Evolutionary conservation across 1,140 invertebrate genomes (phyloP).

Genomic region (Cecropterus lyciades): DNA sequence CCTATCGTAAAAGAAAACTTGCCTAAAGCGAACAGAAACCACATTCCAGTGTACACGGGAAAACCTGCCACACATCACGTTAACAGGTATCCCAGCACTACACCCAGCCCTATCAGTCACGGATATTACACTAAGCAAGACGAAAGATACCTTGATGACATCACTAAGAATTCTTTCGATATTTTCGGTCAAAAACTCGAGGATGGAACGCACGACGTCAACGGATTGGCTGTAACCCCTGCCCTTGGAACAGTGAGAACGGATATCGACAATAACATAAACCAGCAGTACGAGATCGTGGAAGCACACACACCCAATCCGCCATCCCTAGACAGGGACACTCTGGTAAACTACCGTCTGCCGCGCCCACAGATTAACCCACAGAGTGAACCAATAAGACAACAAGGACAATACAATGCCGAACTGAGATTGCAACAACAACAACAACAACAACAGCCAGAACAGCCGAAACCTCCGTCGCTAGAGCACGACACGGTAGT

Average conservation of each 20-base stretch:
- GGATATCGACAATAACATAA: constrained; percentile 73
- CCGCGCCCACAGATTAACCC: constrained; percentile 87
- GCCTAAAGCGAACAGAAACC: constrained; percentile 69
- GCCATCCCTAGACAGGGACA: constrained; percentile 85
- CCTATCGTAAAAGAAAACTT: constrained; percentile 52
- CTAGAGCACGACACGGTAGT: constrained; percentile 86
- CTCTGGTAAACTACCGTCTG: constrained; percentile 86
- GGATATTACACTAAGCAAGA: constrained; percentile 90
- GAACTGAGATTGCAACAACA: background rate
- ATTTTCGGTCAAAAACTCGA: constrained; percentile 90
- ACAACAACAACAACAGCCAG: constrained; percentile 7
- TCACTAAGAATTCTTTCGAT: constrained; percentile 91
- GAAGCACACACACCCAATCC: constrained; percentile 66
- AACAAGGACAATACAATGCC: constrained; percentile 47
- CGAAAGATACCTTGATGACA: constrained; percentile 88
- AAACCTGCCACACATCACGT: constrained; percentile 65
- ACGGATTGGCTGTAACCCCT: constrained; percentile 80
- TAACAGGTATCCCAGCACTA: constrained; percentile 77
- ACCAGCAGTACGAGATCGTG: constrained; percentile 74
- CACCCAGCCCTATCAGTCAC: constrained; percentile 86
- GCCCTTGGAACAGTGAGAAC: constrained; percentile 73
- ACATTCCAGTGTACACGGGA: constrained; percentile 69
- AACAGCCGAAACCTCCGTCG: constrained; percentile 72
- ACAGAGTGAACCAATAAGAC: constrained; percentile 80
- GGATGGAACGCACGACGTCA: constrained; percentile 80